Conservation (phyloP, 2,113 vertebrate species). For the Synchiropus splendidus region DNA sequence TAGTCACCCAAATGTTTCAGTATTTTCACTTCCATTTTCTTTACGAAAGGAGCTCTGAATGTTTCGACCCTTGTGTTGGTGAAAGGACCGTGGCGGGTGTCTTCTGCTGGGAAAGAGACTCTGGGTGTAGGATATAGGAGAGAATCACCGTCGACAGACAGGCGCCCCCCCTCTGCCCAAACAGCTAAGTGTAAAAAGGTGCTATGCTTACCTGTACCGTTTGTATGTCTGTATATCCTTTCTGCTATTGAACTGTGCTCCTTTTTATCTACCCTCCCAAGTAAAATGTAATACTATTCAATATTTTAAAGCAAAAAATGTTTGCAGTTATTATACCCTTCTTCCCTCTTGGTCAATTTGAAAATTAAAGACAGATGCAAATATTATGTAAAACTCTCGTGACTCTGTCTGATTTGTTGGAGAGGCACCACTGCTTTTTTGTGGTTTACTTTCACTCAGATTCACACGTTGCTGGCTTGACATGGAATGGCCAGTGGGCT, state of each 20-base stretch:
- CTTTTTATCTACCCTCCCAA: conserved; percentile 57
- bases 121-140: conserved; percentile 32
- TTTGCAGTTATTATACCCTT: conserved; percentile 49
- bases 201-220: conserved; percentile 64
- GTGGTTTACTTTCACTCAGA: too few species aligned
- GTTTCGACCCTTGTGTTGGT: conserved; percentile 16
- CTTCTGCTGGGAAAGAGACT: conserved; percentile 9
- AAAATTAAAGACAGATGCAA: conserved; percentile 61
- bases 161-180: conserved; percentile 6
- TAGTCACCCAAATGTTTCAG: conserved; percentile 18
- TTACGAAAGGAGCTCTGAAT: conserved; percentile 27
- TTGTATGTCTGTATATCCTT: conserved; percentile 51
- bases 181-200: conserved; percentile 54
- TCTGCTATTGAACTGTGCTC: conserved; percentile 58
- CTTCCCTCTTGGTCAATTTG: conserved; percentile 52
- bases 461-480: too few species aligned
- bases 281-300: conserved; percentile 55
- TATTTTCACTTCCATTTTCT: conserved; percentile 18
- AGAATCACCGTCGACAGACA: conserved; percentile 12
- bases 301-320: conserved; percentile 60
- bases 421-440: too few species aligned
- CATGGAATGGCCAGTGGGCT: too few species aligned
- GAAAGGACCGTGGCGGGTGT: conserved; percentile 5
- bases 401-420: too few species aligned
- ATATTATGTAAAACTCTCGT: conserved; percentile 28